These are phyloP conservation scores for Rallus crepitans DNA, from an alignment of 2,797 vertebrate genomes.

Conservation along the genomic window DNA sequence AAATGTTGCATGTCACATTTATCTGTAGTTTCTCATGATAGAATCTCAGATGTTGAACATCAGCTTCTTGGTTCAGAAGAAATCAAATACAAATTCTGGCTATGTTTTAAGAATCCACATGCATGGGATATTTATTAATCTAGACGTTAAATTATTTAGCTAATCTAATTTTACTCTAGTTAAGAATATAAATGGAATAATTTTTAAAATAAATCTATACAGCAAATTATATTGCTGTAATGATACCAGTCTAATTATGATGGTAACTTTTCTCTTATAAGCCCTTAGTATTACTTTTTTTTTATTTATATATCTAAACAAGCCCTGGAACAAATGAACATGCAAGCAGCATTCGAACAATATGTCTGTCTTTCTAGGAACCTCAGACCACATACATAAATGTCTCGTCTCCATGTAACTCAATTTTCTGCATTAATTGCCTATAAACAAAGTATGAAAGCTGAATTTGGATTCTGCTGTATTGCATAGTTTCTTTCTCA, in stretches of 20 bases:
- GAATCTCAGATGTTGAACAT: fast-evolving
- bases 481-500: not conserved
- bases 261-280: not conserved
- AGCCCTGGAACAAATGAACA: not conserved
- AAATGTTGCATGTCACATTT: not conserved
- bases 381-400: not conserved
- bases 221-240: not conserved
- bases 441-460: not conserved
- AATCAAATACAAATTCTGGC: not conserved
- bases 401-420: not conserved
- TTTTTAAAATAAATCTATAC: not conserved
- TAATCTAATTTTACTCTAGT: not conserved
- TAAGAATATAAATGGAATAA: not conserved
- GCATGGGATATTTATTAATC: not conserved
- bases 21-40: not conserved
- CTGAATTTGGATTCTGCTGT: not conserved
- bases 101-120: not conserved
- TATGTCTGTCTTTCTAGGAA: not conserved
- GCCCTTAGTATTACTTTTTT: not conserved
- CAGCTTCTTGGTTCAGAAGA: not conserved
- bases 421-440: not conserved
- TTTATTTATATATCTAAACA: not conserved
- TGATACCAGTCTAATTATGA: not conserved
- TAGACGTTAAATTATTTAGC: not conserved
- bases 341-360: not conserved